Percentiles rank a stretch among this genome's conserved stretches.
Conservation (phyloP, 2,888 invertebrate species). For the Deilephila elpenor region DNA sequence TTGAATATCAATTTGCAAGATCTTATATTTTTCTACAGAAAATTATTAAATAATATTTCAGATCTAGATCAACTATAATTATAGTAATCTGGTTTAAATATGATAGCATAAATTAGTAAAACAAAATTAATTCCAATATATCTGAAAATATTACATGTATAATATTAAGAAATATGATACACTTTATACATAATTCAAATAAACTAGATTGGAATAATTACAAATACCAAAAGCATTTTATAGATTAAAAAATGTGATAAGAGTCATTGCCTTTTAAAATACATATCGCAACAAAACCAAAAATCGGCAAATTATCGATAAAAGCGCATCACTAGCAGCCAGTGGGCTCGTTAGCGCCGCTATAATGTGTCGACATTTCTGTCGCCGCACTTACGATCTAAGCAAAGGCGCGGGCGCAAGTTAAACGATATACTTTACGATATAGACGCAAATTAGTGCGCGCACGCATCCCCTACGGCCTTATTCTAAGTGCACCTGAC, state of each 20-base stretch:
- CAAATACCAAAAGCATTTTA: too few relatives aligned
- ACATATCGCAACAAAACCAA: background rate
- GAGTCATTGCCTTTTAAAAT: too few relatives aligned
- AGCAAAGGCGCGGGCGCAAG: conserved; percentile 41
- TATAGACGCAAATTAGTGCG: conserved; percentile 55
- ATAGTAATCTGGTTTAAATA: too few relatives aligned
- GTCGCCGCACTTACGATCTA: conserved; percentile 52
- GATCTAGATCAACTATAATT: too few relatives aligned
- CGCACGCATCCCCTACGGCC: conserved; percentile 30
- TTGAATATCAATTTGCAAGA: background rate
- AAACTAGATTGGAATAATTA: too few relatives aligned
- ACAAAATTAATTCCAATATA: too few relatives aligned
- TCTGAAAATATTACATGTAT: too few relatives aligned
- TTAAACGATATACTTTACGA: conserved; percentile 53
- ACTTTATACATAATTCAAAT: too few relatives aligned
- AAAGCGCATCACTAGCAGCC: conserved; percentile 52
- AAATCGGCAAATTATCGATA: conserved; percentile 35
- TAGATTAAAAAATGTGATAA: too few relatives aligned
- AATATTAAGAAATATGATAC: too few relatives aligned
- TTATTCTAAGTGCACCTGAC: conserved; percentile 19
- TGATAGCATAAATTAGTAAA: too few relatives aligned
- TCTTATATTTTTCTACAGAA: background rate
- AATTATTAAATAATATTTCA: background rate
- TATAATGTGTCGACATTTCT: conserved; percentile 67
- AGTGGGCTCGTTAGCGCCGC: conserved; percentile 62